Percentiles rank a stretch among this genome's conserved stretches.
phyloP scores from a whole-genome alignment of 2,113 vertebrate species.

The Phrynocephalus versicolor region DNA sequence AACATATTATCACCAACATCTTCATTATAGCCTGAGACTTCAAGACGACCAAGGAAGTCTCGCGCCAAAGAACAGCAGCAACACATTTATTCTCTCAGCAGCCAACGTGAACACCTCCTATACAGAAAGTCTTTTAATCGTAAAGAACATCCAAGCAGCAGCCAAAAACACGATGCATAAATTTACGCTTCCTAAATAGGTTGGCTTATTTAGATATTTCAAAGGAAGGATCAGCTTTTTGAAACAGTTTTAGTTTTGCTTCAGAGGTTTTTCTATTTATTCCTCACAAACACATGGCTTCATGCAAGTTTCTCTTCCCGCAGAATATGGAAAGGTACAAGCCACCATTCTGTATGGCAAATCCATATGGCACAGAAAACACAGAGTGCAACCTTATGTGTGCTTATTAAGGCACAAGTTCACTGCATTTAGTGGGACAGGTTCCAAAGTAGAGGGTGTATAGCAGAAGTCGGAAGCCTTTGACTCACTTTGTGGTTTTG shows the following conservation, averaged over 20 bases:
- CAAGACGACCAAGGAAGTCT: slow-evolving; percentile 20
- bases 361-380: background rate
- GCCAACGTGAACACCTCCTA: slow-evolving; percentile 26
- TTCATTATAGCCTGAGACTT: background rate
- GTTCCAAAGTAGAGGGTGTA: background rate
- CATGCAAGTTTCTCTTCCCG: background rate
- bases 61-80: slow-evolving; percentile 35
- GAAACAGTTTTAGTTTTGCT: slow-evolving; percentile 28
- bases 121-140: slow-evolving; percentile 48
- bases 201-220: slow-evolving; percentile 36
- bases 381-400: background rate
- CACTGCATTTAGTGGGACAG: background rate
- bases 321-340: background rate
- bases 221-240: slow-evolving; percentile 21
- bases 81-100: background rate
- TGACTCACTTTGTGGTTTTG: background rate
- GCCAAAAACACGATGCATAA: slow-evolving; percentile 41
- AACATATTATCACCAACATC: background rate
- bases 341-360: background rate
- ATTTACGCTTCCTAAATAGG: slow-evolving; percentile 55
- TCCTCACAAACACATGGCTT: background rate
- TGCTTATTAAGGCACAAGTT: background rate
- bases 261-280: background rate
- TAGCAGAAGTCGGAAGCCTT: background rate
- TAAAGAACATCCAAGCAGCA: slow-evolving; percentile 48